Base-by-base conservation (phyloP, 2,113 vertebrate species). In the Callipepla squamata region DNA sequence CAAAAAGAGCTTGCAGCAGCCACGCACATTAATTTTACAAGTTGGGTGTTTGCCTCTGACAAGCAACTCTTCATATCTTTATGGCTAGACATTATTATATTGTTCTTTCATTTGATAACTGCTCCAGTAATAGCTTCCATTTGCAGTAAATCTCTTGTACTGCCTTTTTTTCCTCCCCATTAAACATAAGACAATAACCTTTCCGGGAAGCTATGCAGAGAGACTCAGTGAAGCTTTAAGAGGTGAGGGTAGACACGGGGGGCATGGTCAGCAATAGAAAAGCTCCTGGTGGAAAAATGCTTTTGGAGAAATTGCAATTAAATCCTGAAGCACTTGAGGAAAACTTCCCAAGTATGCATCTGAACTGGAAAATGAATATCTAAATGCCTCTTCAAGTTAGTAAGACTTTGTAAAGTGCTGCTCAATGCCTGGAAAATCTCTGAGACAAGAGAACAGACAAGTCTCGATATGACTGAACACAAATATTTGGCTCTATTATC, bases 91-190 rank as follows among this genome's bases (percentile, higher is more conserved):
- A 84, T 96, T 94, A 96, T 90, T 89, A 91, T 87, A 97, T 93
- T 91, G 89, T 95, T 94, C 91, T 97, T 97, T 93, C 91, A 94
- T 96, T 94, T 96, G 88, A 94, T 95, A 96, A 94, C 92, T 90
- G 91, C 79, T 89, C 16, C 67, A 88, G 92, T 93, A 95, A 97
- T 86, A 69, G 87, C 81, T 93, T 94, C 91, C 86, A 92, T 94
- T 95, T 97, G 92, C 93, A 96, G 88, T 96, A 96, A 96, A 96
- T 94, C 86, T 94, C 28, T n/a, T 73, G 57, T 0, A 6, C 88
- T 89, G 68, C 72, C 80, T 89, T 81, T 90, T 82, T 86, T 68
- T 38, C 38, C 76, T 32, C 66, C 40, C 75, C 76, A 73, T 96
- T 96, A 95, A 95, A 88, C 82, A 76, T 36, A 30, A 84, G 87